phyloP scores from a whole-genome alignment of 2,888 invertebrate genomes.

The Melanostoma mellinum region DNA sequence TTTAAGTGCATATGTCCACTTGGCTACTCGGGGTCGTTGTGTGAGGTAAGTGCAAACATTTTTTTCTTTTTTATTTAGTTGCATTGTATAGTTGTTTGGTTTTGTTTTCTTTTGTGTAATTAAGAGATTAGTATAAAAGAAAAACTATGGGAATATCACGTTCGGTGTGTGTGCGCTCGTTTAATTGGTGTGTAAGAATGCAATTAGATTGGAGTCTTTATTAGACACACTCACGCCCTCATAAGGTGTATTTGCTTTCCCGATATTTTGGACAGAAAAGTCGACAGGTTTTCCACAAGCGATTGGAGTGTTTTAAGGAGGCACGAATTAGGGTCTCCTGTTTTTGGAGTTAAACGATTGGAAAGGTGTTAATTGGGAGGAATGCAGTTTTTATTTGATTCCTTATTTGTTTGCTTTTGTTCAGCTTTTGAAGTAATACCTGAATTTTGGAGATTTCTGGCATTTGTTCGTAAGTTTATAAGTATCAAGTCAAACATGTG shows the following conservation, averaged over 20 bases:
- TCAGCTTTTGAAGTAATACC: too few species aligned
- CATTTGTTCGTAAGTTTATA: too few species aligned
- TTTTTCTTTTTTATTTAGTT: constrained; percentile 39
- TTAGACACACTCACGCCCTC: constrained; percentile 61
- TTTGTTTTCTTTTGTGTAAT: constrained; percentile 46
- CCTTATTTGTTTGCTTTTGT: too few species aligned
- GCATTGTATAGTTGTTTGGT: constrained; percentile 36
- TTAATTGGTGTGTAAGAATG: constrained; percentile 59
- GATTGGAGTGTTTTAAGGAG: constrained; percentile 17
- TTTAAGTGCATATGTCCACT: constrained; percentile 95
- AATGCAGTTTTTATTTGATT: neutral
- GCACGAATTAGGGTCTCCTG: constrained; percentile 12
- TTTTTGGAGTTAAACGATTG: constrained; percentile 16
- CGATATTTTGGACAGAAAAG: constrained; percentile 37
- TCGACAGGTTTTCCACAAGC: constrained; percentile 24
- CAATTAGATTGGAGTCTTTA: constrained; percentile 62
- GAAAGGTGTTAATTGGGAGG: constrained; percentile 21
- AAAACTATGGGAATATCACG: constrained; percentile 65
- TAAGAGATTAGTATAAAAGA: constrained; percentile 59
- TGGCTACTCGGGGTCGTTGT: constrained; percentile 92
- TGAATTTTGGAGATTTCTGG: too few species aligned
- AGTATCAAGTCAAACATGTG: too few species aligned
- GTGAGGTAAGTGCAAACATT: constrained; percentile 86
- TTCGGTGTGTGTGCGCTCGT: constrained; percentile 13
- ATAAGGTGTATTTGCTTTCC: constrained; percentile 33